A percentile compares a stretch with the other conserved stretches of the same genome.
These are phyloP conservation scores for Herpailurus yagouaroundi DNA, from an alignment of 2,113 vertebrate genomes.

Conservation along the genomic window DNA sequence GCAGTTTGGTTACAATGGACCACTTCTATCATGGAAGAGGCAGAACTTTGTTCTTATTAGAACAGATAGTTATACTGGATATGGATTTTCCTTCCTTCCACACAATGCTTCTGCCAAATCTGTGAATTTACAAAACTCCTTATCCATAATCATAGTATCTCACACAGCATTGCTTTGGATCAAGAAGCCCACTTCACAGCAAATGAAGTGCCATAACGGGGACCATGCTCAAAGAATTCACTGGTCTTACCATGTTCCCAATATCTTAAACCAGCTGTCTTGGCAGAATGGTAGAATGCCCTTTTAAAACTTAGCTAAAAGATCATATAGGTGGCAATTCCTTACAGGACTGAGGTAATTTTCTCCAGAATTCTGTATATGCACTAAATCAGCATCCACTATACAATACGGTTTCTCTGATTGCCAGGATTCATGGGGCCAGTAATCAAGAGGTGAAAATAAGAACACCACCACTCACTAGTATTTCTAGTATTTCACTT, in stretches of 20 bases:
- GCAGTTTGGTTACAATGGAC: not conserved
- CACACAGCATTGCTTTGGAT: not conserved
- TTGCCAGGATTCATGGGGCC: not conserved
- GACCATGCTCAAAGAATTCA: not conserved
- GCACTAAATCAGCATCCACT: not conserved
- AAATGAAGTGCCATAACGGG: not conserved
- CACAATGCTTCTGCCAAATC: not conserved
- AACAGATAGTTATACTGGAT: not conserved
- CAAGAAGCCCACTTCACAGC: not conserved
- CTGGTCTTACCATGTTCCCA: not conserved
- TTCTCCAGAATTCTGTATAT: not conserved
- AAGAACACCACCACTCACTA: not conserved
- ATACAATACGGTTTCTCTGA: not conserved
- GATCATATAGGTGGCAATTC: not conserved
- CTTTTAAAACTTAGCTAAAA: not conserved
- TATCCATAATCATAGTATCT: not conserved
- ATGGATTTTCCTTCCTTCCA: not conserved
- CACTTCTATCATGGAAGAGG: not conserved
- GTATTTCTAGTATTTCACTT: not conserved
- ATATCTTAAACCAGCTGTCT: not conserved
- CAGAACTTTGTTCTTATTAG: not conserved
- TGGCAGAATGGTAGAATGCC: not conserved
- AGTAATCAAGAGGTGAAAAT: not conserved
- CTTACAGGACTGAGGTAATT: not conserved
- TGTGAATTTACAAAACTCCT: not conserved